phyloP scores from a whole-genome alignment of 2,113 vertebrate species.

The Delphinus delphis region DNA sequence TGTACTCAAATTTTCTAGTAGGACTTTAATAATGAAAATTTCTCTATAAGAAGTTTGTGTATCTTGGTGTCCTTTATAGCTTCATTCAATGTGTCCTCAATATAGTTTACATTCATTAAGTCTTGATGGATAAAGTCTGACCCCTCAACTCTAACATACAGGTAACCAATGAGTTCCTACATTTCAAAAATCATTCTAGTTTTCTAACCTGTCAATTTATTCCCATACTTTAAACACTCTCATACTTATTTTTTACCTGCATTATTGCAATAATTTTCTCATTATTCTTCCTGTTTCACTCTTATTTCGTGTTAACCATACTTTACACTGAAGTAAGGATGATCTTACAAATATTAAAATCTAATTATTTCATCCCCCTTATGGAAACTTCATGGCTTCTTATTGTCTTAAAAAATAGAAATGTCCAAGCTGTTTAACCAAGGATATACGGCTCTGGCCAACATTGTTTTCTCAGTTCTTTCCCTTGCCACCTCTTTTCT shows the following conservation, averaged over 20 bases:
- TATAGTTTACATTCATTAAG: not conserved
- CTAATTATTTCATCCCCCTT: not conserved
- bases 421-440: not conserved
- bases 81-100: not conserved
- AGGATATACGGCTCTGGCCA: fast-evolving
- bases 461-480: not conserved
- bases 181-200: not conserved
- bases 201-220: not conserved
- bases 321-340: not conserved
- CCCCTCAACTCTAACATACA: not conserved
- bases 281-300: not conserved
- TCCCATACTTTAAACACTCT: not conserved
- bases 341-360: not conserved
- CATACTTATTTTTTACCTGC: not conserved
- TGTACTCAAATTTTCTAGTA: not conserved
- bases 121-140: not conserved
- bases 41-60: not conserved
- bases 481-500: not conserved
- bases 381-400: not conserved
- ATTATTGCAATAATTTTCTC: not conserved
- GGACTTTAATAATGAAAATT: not conserved
- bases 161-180: not conserved
- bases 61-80: not conserved
- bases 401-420: not conserved
- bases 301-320: not conserved